phyloP scores from a whole-genome alignment of 2,113 vertebrate species.

The Otis tarda region DNA sequence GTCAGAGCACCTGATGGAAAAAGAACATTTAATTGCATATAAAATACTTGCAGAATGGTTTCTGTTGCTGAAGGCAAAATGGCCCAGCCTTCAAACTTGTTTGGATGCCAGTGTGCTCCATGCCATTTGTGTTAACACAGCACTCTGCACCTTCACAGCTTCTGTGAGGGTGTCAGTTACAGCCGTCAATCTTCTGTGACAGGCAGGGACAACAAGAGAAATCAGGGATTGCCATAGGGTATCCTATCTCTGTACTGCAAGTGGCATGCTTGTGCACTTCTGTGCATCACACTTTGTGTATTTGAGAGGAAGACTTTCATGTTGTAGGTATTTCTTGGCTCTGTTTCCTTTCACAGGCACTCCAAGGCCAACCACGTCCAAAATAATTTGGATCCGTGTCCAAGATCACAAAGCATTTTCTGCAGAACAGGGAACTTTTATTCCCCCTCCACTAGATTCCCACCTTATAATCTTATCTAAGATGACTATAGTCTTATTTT shows the following conservation, averaged over 20 bases:
- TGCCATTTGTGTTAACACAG: not conserved
- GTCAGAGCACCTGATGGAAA: not conserved
- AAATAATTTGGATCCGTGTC: not conserved
- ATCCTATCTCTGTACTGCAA: not conserved
- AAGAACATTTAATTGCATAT: not conserved
- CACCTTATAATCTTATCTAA: not conserved
- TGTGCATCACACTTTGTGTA: not conserved
- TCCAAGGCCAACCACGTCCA: not conserved
- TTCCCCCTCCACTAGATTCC: not conserved
- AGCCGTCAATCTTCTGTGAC: not conserved
- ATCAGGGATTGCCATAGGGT: not conserved
- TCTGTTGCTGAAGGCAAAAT: conserved; percentile 4
- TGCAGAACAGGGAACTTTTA: not conserved
- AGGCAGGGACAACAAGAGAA: not conserved
- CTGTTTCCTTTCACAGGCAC: not conserved
- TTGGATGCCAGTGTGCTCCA: not conserved
- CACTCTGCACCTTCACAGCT: not conserved
- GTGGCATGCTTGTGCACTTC: rapidly evolving
- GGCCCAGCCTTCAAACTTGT: not conserved
- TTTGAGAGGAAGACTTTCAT: not conserved
- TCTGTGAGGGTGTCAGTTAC: not conserved
- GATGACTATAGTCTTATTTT: not conserved
- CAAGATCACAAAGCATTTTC: not conserved
- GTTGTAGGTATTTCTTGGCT: not conserved
- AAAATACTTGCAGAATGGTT: not conserved